These are phyloP conservation scores for Paramormyrops hopkinsi DNA, from an alignment of 2,797 vertebrate species.

Conservation along the genomic window DNA sequence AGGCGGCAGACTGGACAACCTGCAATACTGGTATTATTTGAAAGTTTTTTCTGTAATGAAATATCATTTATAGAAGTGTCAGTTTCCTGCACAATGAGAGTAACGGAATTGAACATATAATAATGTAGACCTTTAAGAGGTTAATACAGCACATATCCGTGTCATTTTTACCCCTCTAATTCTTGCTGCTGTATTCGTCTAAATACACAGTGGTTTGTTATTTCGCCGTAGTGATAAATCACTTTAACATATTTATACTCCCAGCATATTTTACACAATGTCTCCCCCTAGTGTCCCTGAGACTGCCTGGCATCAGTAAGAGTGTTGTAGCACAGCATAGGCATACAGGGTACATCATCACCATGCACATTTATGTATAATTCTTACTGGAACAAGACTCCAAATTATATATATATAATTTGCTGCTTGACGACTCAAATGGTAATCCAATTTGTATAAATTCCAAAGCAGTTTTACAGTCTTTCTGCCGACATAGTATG, in stretches of 20 bases:
- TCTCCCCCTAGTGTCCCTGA: conserved; percentile 22
- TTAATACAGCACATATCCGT: background rate
- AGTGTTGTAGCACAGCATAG: background rate
- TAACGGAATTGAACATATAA: background rate
- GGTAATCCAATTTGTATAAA: background rate
- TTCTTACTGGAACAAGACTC: background rate
- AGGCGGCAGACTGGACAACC: background rate
- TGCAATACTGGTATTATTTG: background rate
- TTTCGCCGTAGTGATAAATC: conserved; percentile 3
- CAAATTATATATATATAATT: background rate
- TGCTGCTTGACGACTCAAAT: background rate
- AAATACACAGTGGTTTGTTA: background rate
- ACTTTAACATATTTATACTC: background rate
- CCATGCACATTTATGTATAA: background rate
- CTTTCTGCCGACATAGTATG: background rate
- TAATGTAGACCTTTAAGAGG: background rate
- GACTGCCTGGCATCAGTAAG: background rate
- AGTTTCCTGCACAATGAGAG: background rate
- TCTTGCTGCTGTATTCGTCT: background rate
- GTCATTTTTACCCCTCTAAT: background rate
- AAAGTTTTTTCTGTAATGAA: background rate
- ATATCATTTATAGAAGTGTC: background rate
- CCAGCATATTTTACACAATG: conserved; percentile 9
- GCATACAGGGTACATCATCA: background rate
- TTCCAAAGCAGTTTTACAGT: background rate